Evolutionary conservation across 2,888 invertebrate species (phyloP).

Genomic region (Dryobota labecula): DNA sequence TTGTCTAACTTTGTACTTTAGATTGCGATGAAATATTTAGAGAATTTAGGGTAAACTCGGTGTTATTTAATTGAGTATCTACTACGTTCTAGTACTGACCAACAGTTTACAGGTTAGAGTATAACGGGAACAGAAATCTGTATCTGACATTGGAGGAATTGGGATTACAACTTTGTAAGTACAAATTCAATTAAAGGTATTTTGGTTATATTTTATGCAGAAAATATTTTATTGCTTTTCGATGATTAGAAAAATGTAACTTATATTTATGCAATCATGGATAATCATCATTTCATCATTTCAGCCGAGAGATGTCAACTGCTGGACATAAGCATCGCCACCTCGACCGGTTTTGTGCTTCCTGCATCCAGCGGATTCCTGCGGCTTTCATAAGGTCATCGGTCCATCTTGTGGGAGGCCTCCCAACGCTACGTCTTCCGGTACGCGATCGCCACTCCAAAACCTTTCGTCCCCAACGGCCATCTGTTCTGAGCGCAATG

Average conservation of each 20-base stretch:
- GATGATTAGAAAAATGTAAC: neutral
- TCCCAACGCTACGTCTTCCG: too few species aligned
- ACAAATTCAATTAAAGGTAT: neutral
- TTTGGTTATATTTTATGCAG: neutral
- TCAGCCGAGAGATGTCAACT: too few species aligned
- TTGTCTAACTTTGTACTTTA: constrained; percentile 42
- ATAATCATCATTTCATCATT: too few species aligned
- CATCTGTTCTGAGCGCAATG: too few species aligned
- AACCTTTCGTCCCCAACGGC: too few species aligned
- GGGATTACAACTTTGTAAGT: constrained; percentile 6
- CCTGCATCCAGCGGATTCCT: too few species aligned
- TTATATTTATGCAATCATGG: neutral
- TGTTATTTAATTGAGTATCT: constrained; percentile 25
- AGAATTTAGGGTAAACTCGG: constrained; percentile 12
- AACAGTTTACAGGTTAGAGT: constrained; percentile 43
- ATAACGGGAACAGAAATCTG: constrained; percentile 20
- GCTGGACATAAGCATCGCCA: too few species aligned
- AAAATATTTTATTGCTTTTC: neutral
- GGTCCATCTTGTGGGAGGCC: too few species aligned
- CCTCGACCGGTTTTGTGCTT: too few species aligned
- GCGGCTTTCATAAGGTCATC: too few species aligned
- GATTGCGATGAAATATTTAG: constrained; percentile 41
- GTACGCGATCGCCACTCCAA: too few species aligned
- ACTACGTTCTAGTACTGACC: constrained; percentile 12
- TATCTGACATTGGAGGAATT: constrained; percentile 7